Base-by-base conservation (phyloP, 2,888 invertebrate genomes). In the Syrphus vitripennis region DNA sequence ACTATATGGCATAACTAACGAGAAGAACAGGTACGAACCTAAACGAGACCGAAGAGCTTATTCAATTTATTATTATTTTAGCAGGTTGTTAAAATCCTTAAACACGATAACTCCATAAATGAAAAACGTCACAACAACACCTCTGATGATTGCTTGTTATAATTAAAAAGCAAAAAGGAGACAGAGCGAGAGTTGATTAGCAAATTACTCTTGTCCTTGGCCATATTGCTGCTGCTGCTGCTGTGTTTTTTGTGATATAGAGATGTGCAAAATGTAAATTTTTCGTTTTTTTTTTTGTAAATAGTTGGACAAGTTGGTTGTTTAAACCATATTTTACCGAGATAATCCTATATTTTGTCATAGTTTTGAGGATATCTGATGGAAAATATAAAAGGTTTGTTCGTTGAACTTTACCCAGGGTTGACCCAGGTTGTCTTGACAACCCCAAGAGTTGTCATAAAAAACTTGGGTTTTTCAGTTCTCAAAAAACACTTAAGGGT, bases 91-190 rank as follows among this genome's bases (percentile, higher is more conserved):
- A 77, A 71, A 77, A 84, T 72, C 71, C n/a, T 61, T 71, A 61
- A 84, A 81, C 81, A 81, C 45, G 81, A 77, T 75, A 77, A 84
- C 53, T 76, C 61, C 76, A 72, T 63, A 76, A 84, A 81, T 57
- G 59, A 31, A 31, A 78, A 79, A 79, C 45, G 53, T 7, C 31
- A 34, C n/a, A 48, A 48, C 45, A 67, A 48, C 45, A 45, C 67
- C 59, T 45, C 24, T 50, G 50, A 50, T 45, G 26, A 24, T 69
- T 57, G 29, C 26, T 42, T 57, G 67, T 71, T 71, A n/a, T n/a
- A 83, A 83, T 83, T 83, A 79, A 78, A 26, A 29, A 10, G n/a
- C 21, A 40, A 26, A n/a, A 2, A 6, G 3, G 55, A 4, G 55
- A 29, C 19, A 14, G 34, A 34, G 7, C 12, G 9, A 45, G 53